Evolutionary conservation across 64 coral and sea anemone genomes (phyloP).

Genomic region (Actinia tenebrosa): DNA sequence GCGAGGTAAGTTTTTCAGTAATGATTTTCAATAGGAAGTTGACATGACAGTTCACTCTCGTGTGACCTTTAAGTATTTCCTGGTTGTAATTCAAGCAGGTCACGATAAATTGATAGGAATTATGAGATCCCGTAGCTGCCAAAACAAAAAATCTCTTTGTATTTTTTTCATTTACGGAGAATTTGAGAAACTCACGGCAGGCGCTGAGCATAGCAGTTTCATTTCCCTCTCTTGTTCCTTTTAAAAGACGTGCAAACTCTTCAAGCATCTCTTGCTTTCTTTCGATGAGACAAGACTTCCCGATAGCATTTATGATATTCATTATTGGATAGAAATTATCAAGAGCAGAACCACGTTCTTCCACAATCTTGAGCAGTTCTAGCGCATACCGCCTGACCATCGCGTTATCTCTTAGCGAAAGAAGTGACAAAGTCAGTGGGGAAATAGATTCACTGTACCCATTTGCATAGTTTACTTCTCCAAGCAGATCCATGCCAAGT

Average conservation of each 20-base stretch:
- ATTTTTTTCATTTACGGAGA: not conserved
- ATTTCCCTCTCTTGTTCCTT: not conserved
- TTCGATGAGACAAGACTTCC: too few species aligned
- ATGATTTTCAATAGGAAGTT: not conserved
- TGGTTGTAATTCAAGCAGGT: not conserved
- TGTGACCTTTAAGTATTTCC: not conserved
- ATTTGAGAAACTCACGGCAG: not conserved
- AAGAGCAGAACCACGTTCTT: too few species aligned
- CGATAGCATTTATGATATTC: too few species aligned
- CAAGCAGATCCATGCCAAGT: not conserved
- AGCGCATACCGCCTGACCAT: not conserved
- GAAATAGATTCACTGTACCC: not conserved
- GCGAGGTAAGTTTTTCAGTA: not conserved
- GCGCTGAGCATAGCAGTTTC: not conserved
- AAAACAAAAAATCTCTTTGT: not conserved
- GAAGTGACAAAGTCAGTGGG: not conserved
- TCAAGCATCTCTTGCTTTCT: too few species aligned
- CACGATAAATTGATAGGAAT: not conserved
- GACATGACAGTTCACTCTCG: not conserved
- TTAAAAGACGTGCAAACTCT: not conserved
- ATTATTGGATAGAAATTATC: too few species aligned
- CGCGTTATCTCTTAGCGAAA: not conserved
- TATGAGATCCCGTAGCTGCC: not conserved
- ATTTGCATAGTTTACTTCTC: not conserved
- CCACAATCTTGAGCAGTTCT: not conserved